phyloP scores from a whole-genome alignment of 2,113 vertebrate species.

The Halcyon senegalensis region DNA sequence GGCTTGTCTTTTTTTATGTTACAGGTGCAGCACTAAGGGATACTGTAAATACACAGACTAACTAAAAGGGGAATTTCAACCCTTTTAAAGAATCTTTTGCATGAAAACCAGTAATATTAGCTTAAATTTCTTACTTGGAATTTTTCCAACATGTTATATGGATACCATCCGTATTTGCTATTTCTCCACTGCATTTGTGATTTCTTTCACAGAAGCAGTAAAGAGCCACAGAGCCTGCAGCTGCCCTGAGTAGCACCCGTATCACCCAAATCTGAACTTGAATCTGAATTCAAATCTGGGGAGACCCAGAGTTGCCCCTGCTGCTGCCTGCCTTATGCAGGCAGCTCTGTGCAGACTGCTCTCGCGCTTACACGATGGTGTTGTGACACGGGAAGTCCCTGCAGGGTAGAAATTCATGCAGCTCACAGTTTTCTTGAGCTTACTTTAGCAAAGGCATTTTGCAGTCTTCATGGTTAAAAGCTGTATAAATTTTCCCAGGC shows the following conservation, averaged over 20 bases:
- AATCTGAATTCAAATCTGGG: neutral
- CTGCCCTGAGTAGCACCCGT: rapidly evolving
- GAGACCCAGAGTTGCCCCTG: rapidly evolving
- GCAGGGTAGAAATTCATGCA: neutral
- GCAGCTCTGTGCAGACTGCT: neutral
- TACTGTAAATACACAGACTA: neutral
- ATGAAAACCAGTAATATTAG: neutral
- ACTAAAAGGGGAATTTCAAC: neutral
- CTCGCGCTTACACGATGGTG: rapidly evolving
- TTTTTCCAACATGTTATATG: neutral
- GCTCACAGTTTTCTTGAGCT: neutral
- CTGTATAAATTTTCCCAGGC: neutral
- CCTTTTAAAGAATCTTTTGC: neutral
- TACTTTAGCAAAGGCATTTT: neutral
- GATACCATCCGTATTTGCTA: neutral
- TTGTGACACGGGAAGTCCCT: rapidly evolving
- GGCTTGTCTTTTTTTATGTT: neutral
- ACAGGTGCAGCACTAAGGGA: neutral
- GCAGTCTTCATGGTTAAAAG: slow-evolving; percentile 4
- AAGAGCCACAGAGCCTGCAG: neutral
- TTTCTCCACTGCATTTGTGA: neutral
- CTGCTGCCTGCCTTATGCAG: neutral
- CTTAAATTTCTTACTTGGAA: neutral
- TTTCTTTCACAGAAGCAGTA: neutral
- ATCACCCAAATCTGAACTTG: neutral